Evolutionary conservation across 1,140 invertebrate species (phyloP).

Genomic region (Homalodisca vitripennis): DNA sequence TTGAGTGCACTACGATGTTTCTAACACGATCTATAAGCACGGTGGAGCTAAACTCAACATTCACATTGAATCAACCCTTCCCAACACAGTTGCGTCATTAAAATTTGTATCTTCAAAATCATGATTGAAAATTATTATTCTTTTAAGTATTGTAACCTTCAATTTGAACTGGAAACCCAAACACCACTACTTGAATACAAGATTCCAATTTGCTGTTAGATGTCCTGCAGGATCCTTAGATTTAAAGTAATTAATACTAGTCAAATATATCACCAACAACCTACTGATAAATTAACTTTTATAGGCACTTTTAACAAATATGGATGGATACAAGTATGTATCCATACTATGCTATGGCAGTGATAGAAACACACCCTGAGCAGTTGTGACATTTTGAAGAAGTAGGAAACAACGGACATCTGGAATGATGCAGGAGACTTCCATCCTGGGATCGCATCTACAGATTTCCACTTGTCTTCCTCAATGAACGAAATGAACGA

Average conservation of each 20-base stretch:
- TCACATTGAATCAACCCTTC: too few species aligned
- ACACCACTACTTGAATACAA: too few species aligned
- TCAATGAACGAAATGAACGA: slow-evolving; percentile 87
- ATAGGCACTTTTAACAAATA: not conserved
- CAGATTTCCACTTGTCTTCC: slow-evolving; percentile 81
- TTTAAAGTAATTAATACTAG: not conserved
- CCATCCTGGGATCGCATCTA: slow-evolving; percentile 86
- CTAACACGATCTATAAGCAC: too few species aligned
- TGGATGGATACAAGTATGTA: not conserved
- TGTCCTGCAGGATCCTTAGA: too few species aligned
- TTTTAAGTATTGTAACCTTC: too few species aligned
- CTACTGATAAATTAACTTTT: not conserved
- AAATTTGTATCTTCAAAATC: too few species aligned
- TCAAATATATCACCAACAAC: not conserved
- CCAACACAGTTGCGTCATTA: too few species aligned
- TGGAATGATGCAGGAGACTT: slow-evolving; percentile 88
- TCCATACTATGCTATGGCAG: slow-evolving; percentile 37
- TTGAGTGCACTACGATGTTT: too few species aligned
- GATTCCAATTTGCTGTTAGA: too few species aligned
- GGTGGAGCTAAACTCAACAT: too few species aligned
- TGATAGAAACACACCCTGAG: slow-evolving; percentile 66
- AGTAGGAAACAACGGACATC: slow-evolving; percentile 90
- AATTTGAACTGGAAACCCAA: too few species aligned
- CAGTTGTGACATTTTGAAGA: slow-evolving; percentile 92
- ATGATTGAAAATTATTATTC: too few species aligned